Percentiles rank a stretch among this genome's conserved stretches.
Conservation (phyloP, 2,797 vertebrate species). For the Champsocephalus esox region DNA sequence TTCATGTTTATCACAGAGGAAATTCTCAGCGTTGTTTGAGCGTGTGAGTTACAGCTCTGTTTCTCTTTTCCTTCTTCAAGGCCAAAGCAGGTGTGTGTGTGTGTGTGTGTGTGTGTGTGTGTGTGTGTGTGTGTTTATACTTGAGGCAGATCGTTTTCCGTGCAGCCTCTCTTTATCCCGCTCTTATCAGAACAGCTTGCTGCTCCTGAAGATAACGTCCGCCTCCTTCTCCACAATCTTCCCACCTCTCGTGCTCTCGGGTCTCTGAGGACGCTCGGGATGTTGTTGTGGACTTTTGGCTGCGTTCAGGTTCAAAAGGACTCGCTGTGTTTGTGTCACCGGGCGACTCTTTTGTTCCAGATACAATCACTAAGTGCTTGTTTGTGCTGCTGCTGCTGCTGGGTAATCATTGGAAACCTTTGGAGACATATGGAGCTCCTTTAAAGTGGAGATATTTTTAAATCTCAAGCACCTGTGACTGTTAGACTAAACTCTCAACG, state of each 20-base stretch:
- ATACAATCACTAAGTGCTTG: constrained; percentile 1
- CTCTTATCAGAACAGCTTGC: constrained; percentile 41
- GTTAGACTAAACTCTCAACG: fast-evolving
- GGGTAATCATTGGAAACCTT: constrained; percentile 17
- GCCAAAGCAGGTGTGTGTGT: not conserved
- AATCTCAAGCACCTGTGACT: not conserved
- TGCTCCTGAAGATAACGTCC: constrained; percentile 39
- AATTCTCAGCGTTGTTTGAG: constrained; percentile 1
- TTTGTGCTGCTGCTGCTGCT: constrained; percentile 6
- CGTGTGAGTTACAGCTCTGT: constrained; percentile 21
- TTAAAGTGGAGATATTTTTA: not conserved
- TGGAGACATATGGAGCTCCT: not conserved
- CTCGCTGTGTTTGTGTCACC: not conserved
- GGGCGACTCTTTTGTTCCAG: constrained; percentile 11
- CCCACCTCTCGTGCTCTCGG: constrained; percentile 13
- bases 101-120: not conserved
- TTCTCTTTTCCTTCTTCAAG: constrained; percentile 39
- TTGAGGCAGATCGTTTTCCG: constrained; percentile 25
- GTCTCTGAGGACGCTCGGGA: constrained; percentile 8
- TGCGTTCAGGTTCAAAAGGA: constrained; percentile 3
- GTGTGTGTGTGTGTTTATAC: constrained; percentile 4
- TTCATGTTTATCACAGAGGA: constrained; percentile 27
- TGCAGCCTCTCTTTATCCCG: not conserved
- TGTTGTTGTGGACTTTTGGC: constrained; percentile 2
- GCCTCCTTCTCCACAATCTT: constrained; percentile 14